Percentiles rank a stretch among this genome's conserved stretches.
These are phyloP conservation scores for Misgurnus mizolepis DNA, from an alignment of 2,113 vertebrate species.

Conservation along the genomic window DNA sequence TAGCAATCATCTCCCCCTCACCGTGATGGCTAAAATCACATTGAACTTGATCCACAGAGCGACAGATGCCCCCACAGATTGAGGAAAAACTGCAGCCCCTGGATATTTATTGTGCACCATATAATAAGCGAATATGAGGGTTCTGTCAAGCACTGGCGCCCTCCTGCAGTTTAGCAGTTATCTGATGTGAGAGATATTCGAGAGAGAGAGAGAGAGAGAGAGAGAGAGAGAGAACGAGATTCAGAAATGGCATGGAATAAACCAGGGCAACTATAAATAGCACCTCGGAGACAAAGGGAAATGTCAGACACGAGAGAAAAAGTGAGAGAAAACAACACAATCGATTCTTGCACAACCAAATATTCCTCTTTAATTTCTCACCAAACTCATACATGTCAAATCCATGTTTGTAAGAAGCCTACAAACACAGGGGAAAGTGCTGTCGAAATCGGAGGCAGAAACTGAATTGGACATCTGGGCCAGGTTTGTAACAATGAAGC, in stretches of 20 bases:
- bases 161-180: neutral
- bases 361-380: slow-evolving; percentile 65
- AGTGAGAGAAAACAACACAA: slow-evolving; percentile 51
- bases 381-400: slow-evolving; percentile 68
- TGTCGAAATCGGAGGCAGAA: slow-evolving; percentile 53
- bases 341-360: slow-evolving; percentile 58
- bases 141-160: slow-evolving; percentile 1
- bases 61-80: slow-evolving; percentile 22
- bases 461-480: slow-evolving; percentile 24
- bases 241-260: slow-evolving; percentile 49
- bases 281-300: slow-evolving; percentile 60
- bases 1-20: neutral
- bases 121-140: neutral
- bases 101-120: neutral
- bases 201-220: too few species aligned
- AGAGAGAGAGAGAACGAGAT: slow-evolving; percentile 39
- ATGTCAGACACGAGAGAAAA: slow-evolving; percentile 56
- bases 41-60: slow-evolving; percentile 21
- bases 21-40: slow-evolving; percentile 24
- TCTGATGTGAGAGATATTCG: neutral
- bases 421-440: slow-evolving; percentile 59
- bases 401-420: slow-evolving; percentile 65
- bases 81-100: slow-evolving; percentile 3
- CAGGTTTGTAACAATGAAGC: slow-evolving; percentile 36
- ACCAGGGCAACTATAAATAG: slow-evolving; percentile 78